A percentile compares a stretch with the other conserved stretches of the same genome.
phyloP scores from a whole-genome alignment of 2,113 vertebrate species.

The Entomyzon cyanotis region DNA sequence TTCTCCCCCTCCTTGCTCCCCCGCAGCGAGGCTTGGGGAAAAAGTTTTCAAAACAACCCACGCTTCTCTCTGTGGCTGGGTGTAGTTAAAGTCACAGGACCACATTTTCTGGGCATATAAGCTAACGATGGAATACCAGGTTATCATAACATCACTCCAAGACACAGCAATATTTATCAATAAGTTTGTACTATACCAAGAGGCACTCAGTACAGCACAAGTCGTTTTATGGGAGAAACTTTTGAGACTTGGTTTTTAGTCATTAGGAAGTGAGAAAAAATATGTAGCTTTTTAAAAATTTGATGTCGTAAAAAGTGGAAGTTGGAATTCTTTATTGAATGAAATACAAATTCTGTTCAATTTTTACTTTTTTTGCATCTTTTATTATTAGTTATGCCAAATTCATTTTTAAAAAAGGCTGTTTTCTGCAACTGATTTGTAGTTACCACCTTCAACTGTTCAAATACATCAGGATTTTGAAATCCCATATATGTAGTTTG shows the following conservation, averaged over 20 bases:
- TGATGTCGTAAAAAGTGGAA: neutral
- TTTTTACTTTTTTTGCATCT: neutral
- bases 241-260: neutral
- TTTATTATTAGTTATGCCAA: neutral
- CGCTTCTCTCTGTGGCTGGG: no score
- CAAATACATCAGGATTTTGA: neutral
- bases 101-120: no score
- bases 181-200: neutral
- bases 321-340: neutral
- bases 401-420: neutral
- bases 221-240: neutral
- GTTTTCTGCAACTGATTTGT: neutral
- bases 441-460: neutral
- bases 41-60: no score
- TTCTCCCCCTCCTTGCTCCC: no score
- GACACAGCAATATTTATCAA: fast-evolving
- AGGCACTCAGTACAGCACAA: neutral
- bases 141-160: no score
- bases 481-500: neutral
- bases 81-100: no score
- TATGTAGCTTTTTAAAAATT: neutral
- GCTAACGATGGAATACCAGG: no score
- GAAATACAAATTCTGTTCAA: neutral
- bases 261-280: neutral
- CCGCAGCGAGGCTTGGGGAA: no score